Percentiles rank a stretch among this genome's conserved stretches.
These are phyloP conservation scores for Hydrophis major DNA, from an alignment of 2,797 vertebrate genomes.

Conservation along the genomic window DNA sequence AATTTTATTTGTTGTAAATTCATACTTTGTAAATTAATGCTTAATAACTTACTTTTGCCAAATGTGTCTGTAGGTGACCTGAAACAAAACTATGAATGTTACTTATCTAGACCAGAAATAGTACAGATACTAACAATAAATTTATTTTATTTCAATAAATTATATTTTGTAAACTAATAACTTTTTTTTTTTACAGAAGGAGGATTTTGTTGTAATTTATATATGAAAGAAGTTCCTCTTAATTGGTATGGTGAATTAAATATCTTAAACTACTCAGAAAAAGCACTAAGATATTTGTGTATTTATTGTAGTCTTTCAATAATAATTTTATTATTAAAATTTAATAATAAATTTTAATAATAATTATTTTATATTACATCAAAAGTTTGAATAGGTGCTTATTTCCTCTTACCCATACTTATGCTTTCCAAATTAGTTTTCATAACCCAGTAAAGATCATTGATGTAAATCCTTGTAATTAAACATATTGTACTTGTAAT, in stretches of 20 bases:
- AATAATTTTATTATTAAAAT: too few species aligned
- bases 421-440: neutral
- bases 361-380: neutral
- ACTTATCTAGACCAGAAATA: neutral
- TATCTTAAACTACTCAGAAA: neutral
- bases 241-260: neutral
- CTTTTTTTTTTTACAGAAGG: neutral
- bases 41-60: neutral
- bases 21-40: neutral
- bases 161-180: neutral
- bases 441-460: neutral
- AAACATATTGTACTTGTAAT: conserved; percentile 40
- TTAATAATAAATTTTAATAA: neutral
- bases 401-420: neutral
- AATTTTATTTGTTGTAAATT: neutral
- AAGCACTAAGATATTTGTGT: neutral
- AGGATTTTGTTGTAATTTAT: neutral
- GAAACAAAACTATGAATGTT: neutral
- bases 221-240: neutral
- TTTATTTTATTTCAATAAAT: neutral
- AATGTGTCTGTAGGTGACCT: neutral
- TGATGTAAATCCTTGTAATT: conserved; percentile 8
- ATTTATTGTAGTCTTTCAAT: neutral
- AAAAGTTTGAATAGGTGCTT: neutral
- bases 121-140: neutral